Base-by-base conservation (phyloP, 2,113 vertebrate genomes). In the Centrocercus urophasianus region DNA sequence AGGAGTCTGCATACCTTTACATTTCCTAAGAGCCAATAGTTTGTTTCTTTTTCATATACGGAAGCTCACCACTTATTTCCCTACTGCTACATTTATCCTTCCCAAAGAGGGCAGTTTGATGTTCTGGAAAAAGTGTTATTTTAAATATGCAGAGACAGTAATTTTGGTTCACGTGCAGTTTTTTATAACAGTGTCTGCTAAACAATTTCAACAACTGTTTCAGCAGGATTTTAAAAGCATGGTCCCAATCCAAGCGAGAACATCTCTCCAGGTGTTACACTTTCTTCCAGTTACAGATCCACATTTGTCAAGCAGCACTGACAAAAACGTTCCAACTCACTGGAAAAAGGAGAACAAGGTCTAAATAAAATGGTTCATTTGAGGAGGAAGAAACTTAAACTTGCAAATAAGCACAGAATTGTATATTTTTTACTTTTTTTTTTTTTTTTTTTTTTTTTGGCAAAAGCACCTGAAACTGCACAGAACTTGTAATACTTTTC, bases 331-430 rank as follows among this genome's bases (percentile, higher is more conserved):
- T 93, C 72, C 81, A 78, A 74, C 42, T 71, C 14, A 70, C 97
- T 98, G 65, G 40, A 89, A 97, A 95, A 89, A 40, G 38, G 45
- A 97, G 43, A 96, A 91, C 11, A 96, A 27, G 11, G 24, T 72
- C 14, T 60, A 92, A 86, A 28, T 77, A 47, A 83, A 74, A 56
- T 1, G 0, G 16, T 40, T 89, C 22, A 65, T 65, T 34, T 52
- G 19, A 88, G 15, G 19, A 88, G 15, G 13, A 3, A 89, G 17
- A 78, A 71, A 83, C 30, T 60, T 38, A 10, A 13, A 42, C 48
- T 63, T 71, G 2, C 27, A 88, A 86, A 13, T 10, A 80, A 81
- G 50, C 48, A 93, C 19, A 36, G 2, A 47, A 21, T 56, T 1
- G 2, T 10, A 47, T 5, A 77, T 8, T 61, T 56, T 12, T n/a